Evolutionary conservation across 2,113 vertebrate genomes (phyloP).

Genomic region (Sapajus apella): DNA sequence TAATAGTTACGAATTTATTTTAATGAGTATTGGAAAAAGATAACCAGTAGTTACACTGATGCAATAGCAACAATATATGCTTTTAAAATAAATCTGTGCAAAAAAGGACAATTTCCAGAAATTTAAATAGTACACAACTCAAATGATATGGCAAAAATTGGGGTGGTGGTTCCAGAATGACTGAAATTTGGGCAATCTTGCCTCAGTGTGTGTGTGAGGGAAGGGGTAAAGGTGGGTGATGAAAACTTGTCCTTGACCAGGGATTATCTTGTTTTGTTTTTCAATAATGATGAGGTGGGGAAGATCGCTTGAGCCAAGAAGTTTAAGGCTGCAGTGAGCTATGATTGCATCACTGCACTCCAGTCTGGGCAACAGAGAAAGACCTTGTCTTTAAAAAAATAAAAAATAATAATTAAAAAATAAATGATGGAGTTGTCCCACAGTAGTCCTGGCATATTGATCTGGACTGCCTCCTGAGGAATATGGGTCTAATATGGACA

Average conservation of each 20-base stretch:
- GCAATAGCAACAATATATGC: neutral
- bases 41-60: neutral
- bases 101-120: slow-evolving; percentile 10
- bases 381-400: no score
- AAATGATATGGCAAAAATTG: neutral
- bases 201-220: no score
- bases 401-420: no score
- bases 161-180: neutral
- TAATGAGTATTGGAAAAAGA: neutral
- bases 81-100: neutral
- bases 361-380: no score
- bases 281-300: neutral
- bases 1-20: neutral
- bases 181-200: neutral
- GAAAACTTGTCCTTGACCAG: neutral
- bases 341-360: no score
- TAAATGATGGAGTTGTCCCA: neutral
- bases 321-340: no score
- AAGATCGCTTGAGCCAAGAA: no score
- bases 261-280: neutral
- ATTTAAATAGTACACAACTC: neutral
- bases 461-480: neutral
- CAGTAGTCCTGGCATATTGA: neutral
- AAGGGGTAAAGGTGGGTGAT: no score
- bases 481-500: no score